These are phyloP conservation scores for Neodiprion lecontei DNA, from an alignment of 1,140 invertebrate species.

Conservation along the genomic window DNA sequence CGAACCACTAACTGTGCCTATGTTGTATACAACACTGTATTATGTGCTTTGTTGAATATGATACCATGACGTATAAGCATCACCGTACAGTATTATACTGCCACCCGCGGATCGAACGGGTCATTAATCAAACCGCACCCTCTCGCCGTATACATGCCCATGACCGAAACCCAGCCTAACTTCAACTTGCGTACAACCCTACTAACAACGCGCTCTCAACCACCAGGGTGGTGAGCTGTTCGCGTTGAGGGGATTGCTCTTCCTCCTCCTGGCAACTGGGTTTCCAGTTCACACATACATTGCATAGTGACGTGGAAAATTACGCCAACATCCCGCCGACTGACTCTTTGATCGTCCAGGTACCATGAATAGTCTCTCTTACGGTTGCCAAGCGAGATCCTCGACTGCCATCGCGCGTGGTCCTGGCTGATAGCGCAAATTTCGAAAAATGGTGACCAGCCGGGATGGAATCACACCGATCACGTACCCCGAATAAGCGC, in stretches of 20 bases:
- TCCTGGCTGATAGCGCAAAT: neutral
- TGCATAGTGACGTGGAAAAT: too few relatives aligned
- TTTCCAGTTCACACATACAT: too few relatives aligned
- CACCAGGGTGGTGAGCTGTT: neutral
- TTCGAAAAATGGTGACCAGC: neutral
- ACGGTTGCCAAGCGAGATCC: neutral
- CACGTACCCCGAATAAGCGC: too few relatives aligned
- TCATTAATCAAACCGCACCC: constrained; percentile 64
- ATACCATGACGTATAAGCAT: constrained; percentile 50
- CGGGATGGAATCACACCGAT: too few relatives aligned
- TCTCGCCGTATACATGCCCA: constrained; percentile 41
- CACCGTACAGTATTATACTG: constrained; percentile 29
- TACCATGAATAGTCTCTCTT: too few relatives aligned
- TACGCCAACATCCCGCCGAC: too few relatives aligned
- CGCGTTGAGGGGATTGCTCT: neutral
- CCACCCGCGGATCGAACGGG: constrained; percentile 52
- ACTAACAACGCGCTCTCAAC: constrained; percentile 15
- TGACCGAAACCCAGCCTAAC: neutral
- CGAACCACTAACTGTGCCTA: too few relatives aligned
- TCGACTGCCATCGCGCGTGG: neutral
- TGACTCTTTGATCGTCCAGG: too few relatives aligned
- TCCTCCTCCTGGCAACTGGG: constrained; percentile 12
- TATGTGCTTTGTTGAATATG: constrained; percentile 43
- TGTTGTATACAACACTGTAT: too few relatives aligned
- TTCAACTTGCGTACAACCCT: neutral